Base-by-base conservation (phyloP, 2,888 invertebrate species). In the Orthosia cruda region DNA sequence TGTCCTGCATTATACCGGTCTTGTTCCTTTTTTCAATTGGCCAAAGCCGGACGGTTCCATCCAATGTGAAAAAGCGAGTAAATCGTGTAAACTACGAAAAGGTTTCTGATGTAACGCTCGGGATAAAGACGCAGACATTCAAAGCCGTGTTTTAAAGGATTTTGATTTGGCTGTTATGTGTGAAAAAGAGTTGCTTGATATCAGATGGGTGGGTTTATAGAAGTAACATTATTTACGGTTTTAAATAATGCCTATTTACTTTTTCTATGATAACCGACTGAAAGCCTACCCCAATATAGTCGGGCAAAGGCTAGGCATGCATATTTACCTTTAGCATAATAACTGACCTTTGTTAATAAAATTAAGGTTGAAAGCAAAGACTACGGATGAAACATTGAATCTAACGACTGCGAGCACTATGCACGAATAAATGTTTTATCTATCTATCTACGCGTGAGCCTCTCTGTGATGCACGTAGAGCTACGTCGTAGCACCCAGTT, bases 21-120 rank as follows among this genome's bases (percentile, higher is more conserved):
- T 87, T 83, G 81, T 83, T 87, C 86, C 83, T 89, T 90, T 91
- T 86, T 91, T 89, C 87, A 88, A 89, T 88, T 87, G 88, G 84
- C 78, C 71, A 88, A 88, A 90, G 86, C 88, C 80, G 86, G 76
- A 85, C 74, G 71, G 72, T 84, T 71, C 82, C 71, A 71, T 77
- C 68, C 74, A 74, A 78, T 83, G 79, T 68, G 78, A 83, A 87
- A 89, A 90, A 88, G 81, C 68, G 70, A 80, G 81, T 83, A 87
- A 85, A 87, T 87, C 83, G 83, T 87, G 88, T 88, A 83, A 86
- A 88, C 87, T 87, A 81, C 79, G 81, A 87, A 90, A 89, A 85
- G 86, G 87, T 87, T 89, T 89, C 84, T 84, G 78, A 82, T 81
- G 85, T 84, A 75, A 87, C 70, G 63, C 32, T 26, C 47, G 62